These are phyloP conservation scores for Parasteatoda tepidariorum DNA, from an alignment of 1,140 invertebrate genomes.

Conservation along the genomic window DNA sequence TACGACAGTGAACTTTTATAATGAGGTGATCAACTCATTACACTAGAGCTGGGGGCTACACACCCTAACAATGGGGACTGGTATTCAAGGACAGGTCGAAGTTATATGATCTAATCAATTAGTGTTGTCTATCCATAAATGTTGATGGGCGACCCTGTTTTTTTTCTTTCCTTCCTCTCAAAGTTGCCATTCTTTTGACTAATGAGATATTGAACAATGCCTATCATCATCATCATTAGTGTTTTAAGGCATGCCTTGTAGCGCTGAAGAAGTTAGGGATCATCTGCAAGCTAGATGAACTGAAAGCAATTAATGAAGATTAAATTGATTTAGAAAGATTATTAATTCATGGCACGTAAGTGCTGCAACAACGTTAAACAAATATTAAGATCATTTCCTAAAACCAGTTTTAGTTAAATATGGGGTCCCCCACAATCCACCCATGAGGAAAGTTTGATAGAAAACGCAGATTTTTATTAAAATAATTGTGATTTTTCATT, in stretches of 20 bases:
- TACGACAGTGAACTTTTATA: conserved; percentile 27
- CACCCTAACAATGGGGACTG: not conserved
- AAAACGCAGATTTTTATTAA: no score
- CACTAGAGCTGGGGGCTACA: not conserved
- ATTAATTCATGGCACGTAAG: no score
- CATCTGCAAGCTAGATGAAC: not conserved
- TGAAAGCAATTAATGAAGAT: no score
- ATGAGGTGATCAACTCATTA: conserved; percentile 54
- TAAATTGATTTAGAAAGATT: no score
- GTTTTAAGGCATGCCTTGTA: not conserved
- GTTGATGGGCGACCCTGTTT: not conserved
- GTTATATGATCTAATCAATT: conserved; percentile 50
- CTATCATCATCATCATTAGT: conserved; percentile 12
- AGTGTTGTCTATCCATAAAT: conserved; percentile 40
- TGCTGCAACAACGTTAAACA: no score
- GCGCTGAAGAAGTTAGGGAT: not conserved
- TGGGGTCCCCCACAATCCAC: no score
- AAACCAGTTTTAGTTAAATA: no score
- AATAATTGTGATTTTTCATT: no score
- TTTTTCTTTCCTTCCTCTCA: not conserved
- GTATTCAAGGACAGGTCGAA: conserved; percentile 4
- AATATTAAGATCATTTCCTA: no score
- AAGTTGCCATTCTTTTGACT: not conserved
- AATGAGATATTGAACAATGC: conserved; percentile 57
- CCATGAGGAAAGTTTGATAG: no score